phyloP scores from a whole-genome alignment of 2,797 vertebrate species.

The Podarcis siculus region DNA sequence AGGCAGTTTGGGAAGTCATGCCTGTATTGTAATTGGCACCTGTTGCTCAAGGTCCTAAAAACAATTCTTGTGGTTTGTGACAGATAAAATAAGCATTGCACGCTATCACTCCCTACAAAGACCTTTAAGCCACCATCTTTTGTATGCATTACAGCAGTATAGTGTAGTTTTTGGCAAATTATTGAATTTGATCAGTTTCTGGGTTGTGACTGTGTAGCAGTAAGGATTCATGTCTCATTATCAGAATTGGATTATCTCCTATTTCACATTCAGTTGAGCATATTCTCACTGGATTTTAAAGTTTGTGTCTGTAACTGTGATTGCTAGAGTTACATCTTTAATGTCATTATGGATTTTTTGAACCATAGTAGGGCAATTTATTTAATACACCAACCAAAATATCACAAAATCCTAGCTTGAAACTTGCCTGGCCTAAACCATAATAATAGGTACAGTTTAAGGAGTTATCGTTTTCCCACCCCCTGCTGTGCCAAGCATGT shows the following conservation, averaged over 20 bases:
- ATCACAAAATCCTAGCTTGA: not conserved
- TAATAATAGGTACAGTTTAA: not conserved
- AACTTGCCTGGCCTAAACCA: not conserved
- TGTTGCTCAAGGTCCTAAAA: no score
- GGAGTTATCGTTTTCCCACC: not conserved
- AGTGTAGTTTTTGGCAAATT: not conserved
- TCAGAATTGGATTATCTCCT: not conserved
- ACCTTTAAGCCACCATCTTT: no score
- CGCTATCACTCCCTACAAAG: no score
- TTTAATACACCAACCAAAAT: no score
- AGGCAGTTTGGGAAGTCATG: no score
- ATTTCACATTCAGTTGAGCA: not conserved
- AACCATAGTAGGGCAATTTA: no score
- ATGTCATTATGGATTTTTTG: not conserved
- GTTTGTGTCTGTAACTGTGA: not conserved
- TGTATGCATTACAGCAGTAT: not conserved
- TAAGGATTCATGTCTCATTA: not conserved
- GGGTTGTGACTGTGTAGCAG: not conserved
- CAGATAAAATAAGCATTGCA: no score
- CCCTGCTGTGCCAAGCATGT: not conserved
- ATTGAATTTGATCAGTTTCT: not conserved
- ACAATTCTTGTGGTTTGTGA: no score
- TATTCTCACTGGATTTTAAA: not conserved
- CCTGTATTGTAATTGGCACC: no score
- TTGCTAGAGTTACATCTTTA: not conserved